phyloP scores from a whole-genome alignment of 2,113 vertebrate genomes.

The Dasyprocta punctata region DNA sequence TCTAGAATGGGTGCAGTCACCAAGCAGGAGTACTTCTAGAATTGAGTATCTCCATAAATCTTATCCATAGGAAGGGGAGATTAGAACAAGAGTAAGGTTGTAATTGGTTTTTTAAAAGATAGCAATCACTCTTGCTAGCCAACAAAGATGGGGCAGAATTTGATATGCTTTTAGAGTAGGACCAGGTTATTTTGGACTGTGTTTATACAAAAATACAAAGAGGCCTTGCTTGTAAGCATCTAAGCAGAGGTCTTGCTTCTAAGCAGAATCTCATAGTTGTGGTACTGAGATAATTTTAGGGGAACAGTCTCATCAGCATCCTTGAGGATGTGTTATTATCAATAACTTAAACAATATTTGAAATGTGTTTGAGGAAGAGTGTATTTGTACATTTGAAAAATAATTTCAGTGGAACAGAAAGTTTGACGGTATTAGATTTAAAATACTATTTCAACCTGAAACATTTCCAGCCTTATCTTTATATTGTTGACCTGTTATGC shows the following conservation, averaged over 20 bases:
- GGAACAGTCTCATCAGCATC: background rate
- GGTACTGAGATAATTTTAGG: no score
- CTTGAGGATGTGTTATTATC: background rate
- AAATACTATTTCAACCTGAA: background rate
- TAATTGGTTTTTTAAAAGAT: background rate
- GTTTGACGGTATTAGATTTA: background rate
- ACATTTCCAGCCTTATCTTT: background rate
- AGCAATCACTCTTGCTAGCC: background rate
- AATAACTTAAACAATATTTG: background rate
- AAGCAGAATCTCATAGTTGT: background rate
- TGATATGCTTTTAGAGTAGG: background rate
- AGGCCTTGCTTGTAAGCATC: background rate
- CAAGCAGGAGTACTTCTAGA: background rate
- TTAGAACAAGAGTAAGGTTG: no score
- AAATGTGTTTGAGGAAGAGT: background rate
- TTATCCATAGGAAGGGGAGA: no score
- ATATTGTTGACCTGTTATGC: background rate
- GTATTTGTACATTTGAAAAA: constrained; percentile 1
- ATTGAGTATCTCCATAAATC: background rate
- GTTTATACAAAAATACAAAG: background rate
- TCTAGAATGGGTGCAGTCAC: background rate
- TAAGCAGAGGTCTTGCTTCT: background rate
- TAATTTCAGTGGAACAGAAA: background rate
- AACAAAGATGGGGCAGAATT: background rate
- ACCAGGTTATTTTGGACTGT: background rate